Percentiles rank a stretch among this genome's conserved stretches.
These are phyloP conservation scores for Spermophilus dauricus DNA, from an alignment of 2,113 vertebrate genomes.

Conservation along the genomic window DNA sequence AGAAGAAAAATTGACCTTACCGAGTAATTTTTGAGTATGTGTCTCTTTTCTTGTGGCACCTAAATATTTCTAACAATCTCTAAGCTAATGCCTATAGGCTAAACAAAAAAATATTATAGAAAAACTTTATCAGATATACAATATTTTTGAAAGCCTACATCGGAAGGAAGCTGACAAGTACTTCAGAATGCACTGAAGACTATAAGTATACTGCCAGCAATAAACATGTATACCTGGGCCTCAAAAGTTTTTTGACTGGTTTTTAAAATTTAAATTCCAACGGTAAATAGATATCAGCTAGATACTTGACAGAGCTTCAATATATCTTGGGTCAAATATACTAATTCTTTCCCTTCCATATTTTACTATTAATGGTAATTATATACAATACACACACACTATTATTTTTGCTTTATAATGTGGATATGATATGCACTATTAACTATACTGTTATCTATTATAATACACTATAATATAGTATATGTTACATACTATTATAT, in stretches of 20 bases:
- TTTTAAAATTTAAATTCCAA: constrained; percentile 9
- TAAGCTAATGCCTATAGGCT: neutral
- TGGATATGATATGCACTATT: neutral
- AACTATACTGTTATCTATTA: neutral
- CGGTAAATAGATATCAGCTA: neutral
- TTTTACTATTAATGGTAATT: constrained; percentile 22
- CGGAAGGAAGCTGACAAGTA: neutral
- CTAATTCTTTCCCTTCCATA: neutral
- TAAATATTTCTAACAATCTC: neutral
- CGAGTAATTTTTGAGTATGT: no score
- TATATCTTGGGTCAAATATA: neutral
- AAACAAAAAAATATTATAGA: neutral
- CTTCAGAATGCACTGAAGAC: neutral
- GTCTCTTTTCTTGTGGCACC: no score
- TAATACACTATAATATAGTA: neutral
- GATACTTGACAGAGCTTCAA: neutral
- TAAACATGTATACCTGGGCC: neutral
- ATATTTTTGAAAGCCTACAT: neutral
- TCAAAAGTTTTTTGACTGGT: neutral
- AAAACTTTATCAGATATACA: neutral
- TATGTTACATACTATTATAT: neutral
- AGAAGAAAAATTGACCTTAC: no score
- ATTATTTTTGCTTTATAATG: neutral
- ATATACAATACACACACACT: neutral
- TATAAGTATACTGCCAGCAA: neutral